Conservation (phyloP, 2,888 invertebrate genomes). For the Sarcophaga variegata region DNA sequence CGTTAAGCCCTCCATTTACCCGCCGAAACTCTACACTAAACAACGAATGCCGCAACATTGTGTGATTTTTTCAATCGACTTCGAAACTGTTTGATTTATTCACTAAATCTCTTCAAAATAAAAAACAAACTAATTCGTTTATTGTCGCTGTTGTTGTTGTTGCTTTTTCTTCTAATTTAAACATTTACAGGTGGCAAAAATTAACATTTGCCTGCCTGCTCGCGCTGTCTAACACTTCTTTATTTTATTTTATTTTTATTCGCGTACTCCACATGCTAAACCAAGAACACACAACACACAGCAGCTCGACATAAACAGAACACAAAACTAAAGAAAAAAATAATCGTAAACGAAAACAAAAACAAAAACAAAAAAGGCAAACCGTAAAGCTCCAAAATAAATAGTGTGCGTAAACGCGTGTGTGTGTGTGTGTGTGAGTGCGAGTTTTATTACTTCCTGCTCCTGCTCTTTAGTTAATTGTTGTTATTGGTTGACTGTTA, state of each 20-base stretch:
- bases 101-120: constrained; percentile 42
- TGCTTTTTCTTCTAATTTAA: constrained; percentile 30
- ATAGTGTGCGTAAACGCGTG: constrained; percentile 40
- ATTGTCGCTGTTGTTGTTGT: not conserved
- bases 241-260: constrained; percentile 35
- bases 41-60: not conserved
- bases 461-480: constrained; percentile 50
- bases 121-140: constrained; percentile 6
- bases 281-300: constrained; percentile 23
- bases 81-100: constrained; percentile 37
- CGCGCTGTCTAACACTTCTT: constrained; percentile 47
- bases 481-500: constrained; percentile 22
- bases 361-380: constrained; percentile 5
- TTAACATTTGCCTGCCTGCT: constrained; percentile 47
- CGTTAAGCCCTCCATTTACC: constrained; percentile 5
- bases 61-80: constrained; percentile 19
- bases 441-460: constrained; percentile 57
- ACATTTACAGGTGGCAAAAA: constrained; percentile 68
- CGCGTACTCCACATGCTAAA: constrained; percentile 23
- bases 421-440: constrained; percentile 48
- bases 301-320: constrained; percentile 3
- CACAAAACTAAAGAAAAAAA: constrained; percentile 23
- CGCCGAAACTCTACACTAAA: not conserved
- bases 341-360: not conserved
- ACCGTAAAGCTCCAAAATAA: constrained; percentile 44